Evolutionary conservation across 2,797 vertebrate genomes (phyloP), one percentile per base, ranked within the genome.

Genomic region (Parambassis ranga): DNA sequence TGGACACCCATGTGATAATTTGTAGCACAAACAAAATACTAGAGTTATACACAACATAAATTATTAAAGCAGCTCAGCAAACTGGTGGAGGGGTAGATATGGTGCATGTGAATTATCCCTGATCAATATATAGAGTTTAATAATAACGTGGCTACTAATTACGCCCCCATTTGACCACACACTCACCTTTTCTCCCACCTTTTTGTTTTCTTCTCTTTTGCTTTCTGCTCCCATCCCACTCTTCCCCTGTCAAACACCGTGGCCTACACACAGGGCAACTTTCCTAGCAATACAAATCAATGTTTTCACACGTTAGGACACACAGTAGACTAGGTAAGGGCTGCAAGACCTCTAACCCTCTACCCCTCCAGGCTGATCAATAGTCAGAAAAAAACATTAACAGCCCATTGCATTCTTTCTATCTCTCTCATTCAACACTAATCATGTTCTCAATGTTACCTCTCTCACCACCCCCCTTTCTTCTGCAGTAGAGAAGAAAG

Each of bases 391-490:
- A 82, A 86, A 70, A 67, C 75, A 79, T 87, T 83, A 87, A 77
- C 74, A 81, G 63, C 53, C 71, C 63, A 65, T 85, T 47, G 22
- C 60, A 63, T 69, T 74, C 77, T 65, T 65, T 80, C 74, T 75
- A 74, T 82, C 71, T 48, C 60, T 63, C 74, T 80, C 69, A 48
- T 62, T 84, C 77, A 77, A 38, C 65, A 38, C 76, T 87, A 84
- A 90, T 90, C 81, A 77, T 85, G 90, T 84, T 82, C 84, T 86
- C 81, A 64, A 75, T 72, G 85, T 50, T 86, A 44, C 81, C 80
- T 70, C 63, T 41, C 51, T 65, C 56, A 4, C 39, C 59, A 36
- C 71, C 62, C 46, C 36, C 19, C 52, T 63, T 74, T 56, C 56
- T 68, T 75, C 52, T 42, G 61, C 19, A 15, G 59, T 56, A 35